Base-by-base conservation (phyloP, 1,140 invertebrate species). In the Solenopsis fugax region DNA sequence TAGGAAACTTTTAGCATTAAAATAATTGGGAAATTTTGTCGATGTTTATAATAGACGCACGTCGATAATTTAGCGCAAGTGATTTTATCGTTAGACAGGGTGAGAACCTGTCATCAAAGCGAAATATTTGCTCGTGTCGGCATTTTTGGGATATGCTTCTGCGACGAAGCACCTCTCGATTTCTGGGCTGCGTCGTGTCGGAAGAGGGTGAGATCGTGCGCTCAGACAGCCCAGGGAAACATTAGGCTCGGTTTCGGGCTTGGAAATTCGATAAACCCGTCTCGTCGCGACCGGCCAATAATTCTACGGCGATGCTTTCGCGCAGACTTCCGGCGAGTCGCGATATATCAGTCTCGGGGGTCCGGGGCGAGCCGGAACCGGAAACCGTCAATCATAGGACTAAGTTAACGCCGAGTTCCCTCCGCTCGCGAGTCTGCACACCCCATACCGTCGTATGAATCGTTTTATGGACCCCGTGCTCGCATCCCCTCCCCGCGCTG, bases 301-400 rank as follows among this genome's bases (percentile, higher is more conserved):
- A 92, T 92, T 92, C 86, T 86, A 85, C 91, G 87, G 88, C 77
- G 87, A 91, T 90, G 88, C 90, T 76, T 76, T 90, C 58, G 89
- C 87, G 87, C 88, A 90, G 90, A 92, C 90, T 91, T 92, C 91
- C 90, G 90, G 91, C 89, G 85, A 90, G 90, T 89, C 87, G 91
- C 88, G 88, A 92, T 92, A 92, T 92, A 92, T 92, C 91, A 92
- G 92, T 92, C 91, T 69, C 37, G 45, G 48, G 50, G 54, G 67
- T n/a, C 69, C 87, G 71, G 34, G 86, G 85, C 77, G 87, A 92
- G 76, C 92, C 90, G 92, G 91, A 92, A 92, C 90, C 86, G 92
- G 91, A 92, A 92, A 92, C 91, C 92, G 92, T 92, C 92, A 92
- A 92, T 92, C 92, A 92, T 92, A 92, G 88, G 90, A 91, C 91